Evolutionary conservation across 1,140 invertebrate species (phyloP), one percentile per base, ranked within the genome.

Genomic region (Drosophila sturtevanti): DNA sequence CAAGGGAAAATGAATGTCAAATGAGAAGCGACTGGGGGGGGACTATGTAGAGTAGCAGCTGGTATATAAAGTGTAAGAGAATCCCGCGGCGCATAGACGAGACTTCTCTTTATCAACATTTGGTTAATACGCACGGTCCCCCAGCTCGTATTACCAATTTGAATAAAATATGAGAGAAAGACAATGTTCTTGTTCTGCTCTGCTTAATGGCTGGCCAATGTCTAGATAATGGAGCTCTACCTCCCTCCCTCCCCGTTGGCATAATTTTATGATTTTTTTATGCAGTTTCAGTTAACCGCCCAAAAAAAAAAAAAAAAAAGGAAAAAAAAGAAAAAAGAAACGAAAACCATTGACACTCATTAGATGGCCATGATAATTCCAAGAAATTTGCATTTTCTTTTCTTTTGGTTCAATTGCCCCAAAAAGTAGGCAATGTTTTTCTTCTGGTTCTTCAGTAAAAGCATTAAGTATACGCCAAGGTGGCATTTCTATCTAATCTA

Each of bases 131-230:
- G 37, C 37, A 38, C 6, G 16, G 16, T 18, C 41, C 31, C 22
- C 31, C 31, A 18, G 68, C 69, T 89, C 82, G 65, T 84, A 90
- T 89, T 89, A 90, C 75, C 84, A 90, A 85, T 90, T 90, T 90
- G 78, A 90, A 90, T 90, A 90, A 90, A 90, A 90, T 90, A 90
- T 90, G 89, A 90, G 89, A 71, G 18, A 48, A 7, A 18, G 41
- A 48, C 41, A 48, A 48, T 48, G 16, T 48, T 48, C 12, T 5
- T 11, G 14, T 14, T 14, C 21, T 16, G n/a, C 27, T 22, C 41
- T 44, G 11, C 41, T 22, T 87, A 87, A 86, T 87, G 75, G 76
- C 70, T 59, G 66, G 62, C 78, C 82, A 86, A 87, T 87, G 68
- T 75, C 65, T 72, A 66, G 68, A 87, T 86, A 86, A 86, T 86